These are phyloP conservation scores for Helicoverpa assulta DNA, from an alignment of 2,888 invertebrate genomes.

Conservation along the genomic window DNA sequence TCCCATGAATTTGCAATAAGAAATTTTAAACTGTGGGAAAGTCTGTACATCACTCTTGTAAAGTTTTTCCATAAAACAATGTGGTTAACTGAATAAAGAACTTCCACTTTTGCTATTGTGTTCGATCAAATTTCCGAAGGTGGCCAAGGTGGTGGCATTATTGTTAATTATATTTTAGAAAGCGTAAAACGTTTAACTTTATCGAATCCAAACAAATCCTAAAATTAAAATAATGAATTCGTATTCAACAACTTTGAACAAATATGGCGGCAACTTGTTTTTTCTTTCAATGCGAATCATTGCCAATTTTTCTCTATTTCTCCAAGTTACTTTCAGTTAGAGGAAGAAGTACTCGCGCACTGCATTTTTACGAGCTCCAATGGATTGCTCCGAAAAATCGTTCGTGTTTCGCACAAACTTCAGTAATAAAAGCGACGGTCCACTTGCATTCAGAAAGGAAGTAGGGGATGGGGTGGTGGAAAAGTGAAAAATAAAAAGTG, in stretches of 20 bases:
- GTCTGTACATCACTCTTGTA: too few relatives aligned
- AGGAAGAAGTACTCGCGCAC: constrained; percentile 33
- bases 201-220: background rate
- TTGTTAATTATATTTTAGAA: too few relatives aligned
- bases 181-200: too few relatives aligned
- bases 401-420: constrained; percentile 64
- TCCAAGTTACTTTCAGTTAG: constrained; percentile 41
- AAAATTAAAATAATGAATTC: constrained; percentile 18
- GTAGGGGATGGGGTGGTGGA: constrained; percentile 45
- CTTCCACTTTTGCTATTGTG: too few relatives aligned
- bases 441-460: constrained; percentile 70
- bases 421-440: constrained; percentile 68
- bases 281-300: constrained; percentile 36
- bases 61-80: too few relatives aligned
- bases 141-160: too few relatives aligned
- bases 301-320: constrained; percentile 48
- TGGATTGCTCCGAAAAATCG: constrained; percentile 63
- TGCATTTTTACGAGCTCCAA: constrained; percentile 60
- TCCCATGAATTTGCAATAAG: too few relatives aligned
- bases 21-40: too few relatives aligned
- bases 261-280: constrained; percentile 25
- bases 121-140: too few relatives aligned
- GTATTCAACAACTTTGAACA: constrained; percentile 12
- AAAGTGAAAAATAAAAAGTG: constrained; percentile 70
- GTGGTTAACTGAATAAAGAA: too few relatives aligned